Percentiles rank a stretch among this genome's conserved stretches.
These are phyloP conservation scores for Schizopygopsis malacanthus DNA, from an alignment of 2,797 vertebrate genomes.

Conservation along the genomic window DNA sequence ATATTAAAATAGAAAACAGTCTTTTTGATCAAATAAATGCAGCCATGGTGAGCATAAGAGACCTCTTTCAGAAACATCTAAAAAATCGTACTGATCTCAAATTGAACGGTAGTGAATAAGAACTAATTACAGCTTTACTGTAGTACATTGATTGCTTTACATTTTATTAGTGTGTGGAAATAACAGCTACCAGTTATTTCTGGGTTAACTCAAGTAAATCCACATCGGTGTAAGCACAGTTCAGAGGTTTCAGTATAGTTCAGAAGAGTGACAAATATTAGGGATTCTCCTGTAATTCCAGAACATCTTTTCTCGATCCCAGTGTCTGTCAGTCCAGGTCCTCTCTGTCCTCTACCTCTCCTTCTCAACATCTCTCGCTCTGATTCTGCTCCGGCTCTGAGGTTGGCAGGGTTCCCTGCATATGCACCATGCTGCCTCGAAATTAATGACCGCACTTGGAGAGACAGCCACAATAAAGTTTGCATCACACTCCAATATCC, in stretches of 20 bases:
- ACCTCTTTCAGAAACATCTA: not conserved
- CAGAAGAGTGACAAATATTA: not conserved
- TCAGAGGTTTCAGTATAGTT: not conserved
- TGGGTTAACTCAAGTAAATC: not conserved
- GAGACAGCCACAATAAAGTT: conserved; percentile 82
- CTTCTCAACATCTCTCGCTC: conserved; percentile 68
- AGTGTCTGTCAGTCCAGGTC: conserved; percentile 64
- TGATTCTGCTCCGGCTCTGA: conserved; percentile 69
- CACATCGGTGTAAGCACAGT: not conserved
- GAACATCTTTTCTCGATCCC: conserved; percentile 20
- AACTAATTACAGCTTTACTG: not conserved
- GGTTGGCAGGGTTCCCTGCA: conserved; percentile 82
- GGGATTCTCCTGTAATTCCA: not conserved
- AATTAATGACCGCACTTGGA: conserved; percentile 86
- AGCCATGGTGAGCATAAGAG: not conserved
- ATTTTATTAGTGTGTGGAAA: not conserved
- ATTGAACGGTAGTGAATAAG: not conserved
- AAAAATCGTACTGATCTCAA: not conserved
- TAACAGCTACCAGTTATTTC: conserved; percentile 5
- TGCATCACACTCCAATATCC: conserved; percentile 84
- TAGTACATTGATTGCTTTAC: not conserved
- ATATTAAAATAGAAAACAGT: not conserved
- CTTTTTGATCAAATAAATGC: not conserved
- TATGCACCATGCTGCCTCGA: conserved; percentile 79
- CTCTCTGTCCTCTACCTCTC: conserved; percentile 64